Percentiles rank a stretch among this genome's conserved stretches.
Conservation (phyloP, 1,140 invertebrate genomes). For the Tribolium castaneum region DNA sequence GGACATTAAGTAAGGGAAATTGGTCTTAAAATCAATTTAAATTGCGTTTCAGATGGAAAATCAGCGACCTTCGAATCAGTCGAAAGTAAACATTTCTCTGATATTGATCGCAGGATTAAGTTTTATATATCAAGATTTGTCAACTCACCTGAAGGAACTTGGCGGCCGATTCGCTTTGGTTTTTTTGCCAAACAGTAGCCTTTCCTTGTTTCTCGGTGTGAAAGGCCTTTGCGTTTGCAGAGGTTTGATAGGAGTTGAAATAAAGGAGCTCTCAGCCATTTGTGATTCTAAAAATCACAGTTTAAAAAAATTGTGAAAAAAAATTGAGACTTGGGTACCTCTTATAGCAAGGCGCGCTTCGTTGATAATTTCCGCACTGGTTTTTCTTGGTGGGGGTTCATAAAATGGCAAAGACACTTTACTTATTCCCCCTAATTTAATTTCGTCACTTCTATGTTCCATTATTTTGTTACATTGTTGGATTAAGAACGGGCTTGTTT, state of each 20-base stretch:
- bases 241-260: conserved; percentile 59
- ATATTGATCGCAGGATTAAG: background rate
- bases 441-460: conserved; percentile 50
- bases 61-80: background rate
- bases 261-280: conserved; percentile 58
- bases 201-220: conserved; percentile 80
- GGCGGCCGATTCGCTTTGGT: conserved; percentile 74
- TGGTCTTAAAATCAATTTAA: background rate
- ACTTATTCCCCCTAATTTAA: conserved; percentile 48
- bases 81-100: background rate
- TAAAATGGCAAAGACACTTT: conserved; percentile 56
- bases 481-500: background rate
- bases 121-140: conserved; percentile 35
- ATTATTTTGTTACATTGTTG: conserved; percentile 39
- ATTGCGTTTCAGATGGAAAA: background rate
- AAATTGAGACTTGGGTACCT: conserved; percentile 54
- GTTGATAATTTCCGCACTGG: conserved; percentile 82
- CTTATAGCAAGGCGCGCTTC: conserved; percentile 75
- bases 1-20: too few relatives aligned
- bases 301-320: background rate
- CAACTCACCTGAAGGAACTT: conserved; percentile 78
- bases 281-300: conserved; percentile 56
- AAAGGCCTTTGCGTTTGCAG: conserved; percentile 81
- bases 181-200: conserved; percentile 75
- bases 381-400: conserved; percentile 66